These are phyloP conservation scores for Holothuria glaberrima DNA, from an alignment of 35 echinoderm and acorn worm species.

Conservation along the genomic window DNA sequence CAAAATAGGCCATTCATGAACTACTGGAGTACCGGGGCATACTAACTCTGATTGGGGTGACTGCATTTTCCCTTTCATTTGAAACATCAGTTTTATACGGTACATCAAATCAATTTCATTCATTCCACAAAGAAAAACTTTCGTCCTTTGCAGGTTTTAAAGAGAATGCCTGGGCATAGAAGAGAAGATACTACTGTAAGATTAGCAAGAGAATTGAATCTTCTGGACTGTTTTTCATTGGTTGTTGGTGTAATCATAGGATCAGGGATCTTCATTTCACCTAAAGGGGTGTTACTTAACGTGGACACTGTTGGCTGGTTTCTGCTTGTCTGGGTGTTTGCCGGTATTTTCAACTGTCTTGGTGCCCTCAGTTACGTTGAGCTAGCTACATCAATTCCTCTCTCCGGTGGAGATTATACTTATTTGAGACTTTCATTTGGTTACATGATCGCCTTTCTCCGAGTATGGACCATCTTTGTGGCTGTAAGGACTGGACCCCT, in stretches of 20 bases:
- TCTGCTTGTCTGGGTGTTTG: slow-evolving; percentile 69
- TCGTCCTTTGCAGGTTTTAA: too few relatives aligned
- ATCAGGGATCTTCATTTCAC: slow-evolving; percentile 89
- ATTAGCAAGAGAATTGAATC: slow-evolving; percentile 46
- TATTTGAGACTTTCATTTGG: slow-evolving; percentile 59
- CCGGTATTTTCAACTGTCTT: slow-evolving; percentile 63
- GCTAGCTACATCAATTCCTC: slow-evolving; percentile 53
- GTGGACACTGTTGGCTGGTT: slow-evolving; percentile 64
- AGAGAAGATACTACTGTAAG: neutral
- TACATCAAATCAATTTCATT: too few relatives aligned
- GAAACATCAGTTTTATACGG: too few relatives aligned
- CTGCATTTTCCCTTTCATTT: too few relatives aligned
- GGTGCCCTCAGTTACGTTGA: slow-evolving; percentile 63
- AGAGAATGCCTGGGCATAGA: neutral
- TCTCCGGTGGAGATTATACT: slow-evolving; percentile 59
- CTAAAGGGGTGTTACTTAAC: slow-evolving; percentile 74
- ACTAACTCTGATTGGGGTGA: too few relatives aligned
- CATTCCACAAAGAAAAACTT: too few relatives aligned
- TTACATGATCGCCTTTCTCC: slow-evolving; percentile 38
- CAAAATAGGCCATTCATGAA: too few relatives aligned
- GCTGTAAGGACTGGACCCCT: slow-evolving; percentile 49
- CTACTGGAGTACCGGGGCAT: too few relatives aligned
- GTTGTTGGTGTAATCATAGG: slow-evolving; percentile 82
- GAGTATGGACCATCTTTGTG: slow-evolving; percentile 59
- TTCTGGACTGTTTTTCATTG: slow-evolving; percentile 69